Percentiles rank a stretch among this genome's conserved stretches.
phyloP scores from a whole-genome alignment of 2,797 vertebrate genomes.

The Astyanax mexicanus region DNA sequence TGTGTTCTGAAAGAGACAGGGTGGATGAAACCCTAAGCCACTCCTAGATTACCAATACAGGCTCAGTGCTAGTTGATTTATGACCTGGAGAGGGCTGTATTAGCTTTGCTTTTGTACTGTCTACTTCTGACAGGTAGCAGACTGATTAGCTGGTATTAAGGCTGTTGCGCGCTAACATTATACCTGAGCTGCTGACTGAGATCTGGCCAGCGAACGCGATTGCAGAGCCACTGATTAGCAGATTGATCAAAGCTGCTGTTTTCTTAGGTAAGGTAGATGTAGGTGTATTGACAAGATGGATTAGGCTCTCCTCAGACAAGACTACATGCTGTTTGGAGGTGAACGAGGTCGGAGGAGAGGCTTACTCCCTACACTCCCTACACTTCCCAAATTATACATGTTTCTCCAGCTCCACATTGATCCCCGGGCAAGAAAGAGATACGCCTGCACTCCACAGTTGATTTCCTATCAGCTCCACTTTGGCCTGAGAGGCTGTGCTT shows the following conservation, averaged over 20 bases:
- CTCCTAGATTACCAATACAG: neutral
- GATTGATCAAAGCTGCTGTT: neutral
- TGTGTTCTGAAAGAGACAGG: neutral
- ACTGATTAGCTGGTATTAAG: neutral
- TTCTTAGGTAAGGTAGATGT: neutral
- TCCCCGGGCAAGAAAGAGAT: conserved; percentile 24
- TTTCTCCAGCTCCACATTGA: conserved; percentile 38
- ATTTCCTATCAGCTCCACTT: conserved; percentile 38
- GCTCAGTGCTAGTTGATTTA: neutral
- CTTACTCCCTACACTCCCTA: neutral
- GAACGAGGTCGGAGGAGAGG: neutral
- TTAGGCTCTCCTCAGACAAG: neutral
- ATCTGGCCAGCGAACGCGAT: neutral
- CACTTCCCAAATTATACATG: conserved; percentile 7
- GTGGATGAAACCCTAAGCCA: conserved; percentile 8
- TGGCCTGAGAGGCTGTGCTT: conserved; percentile 15
- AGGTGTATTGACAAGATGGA: neutral
- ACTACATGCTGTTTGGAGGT: neutral
- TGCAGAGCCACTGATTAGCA: neutral
- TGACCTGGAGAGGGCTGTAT: neutral
- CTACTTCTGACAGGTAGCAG: neutral
- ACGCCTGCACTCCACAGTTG: conserved; percentile 30
- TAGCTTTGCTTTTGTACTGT: conserved; percentile 8
- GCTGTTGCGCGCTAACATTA: neutral
- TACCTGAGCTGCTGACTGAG: neutral